Evolutionary conservation across 2,888 invertebrate species (phyloP), one percentile per base, ranked within the genome.

Genomic region (Dolomedes plantarius): DNA sequence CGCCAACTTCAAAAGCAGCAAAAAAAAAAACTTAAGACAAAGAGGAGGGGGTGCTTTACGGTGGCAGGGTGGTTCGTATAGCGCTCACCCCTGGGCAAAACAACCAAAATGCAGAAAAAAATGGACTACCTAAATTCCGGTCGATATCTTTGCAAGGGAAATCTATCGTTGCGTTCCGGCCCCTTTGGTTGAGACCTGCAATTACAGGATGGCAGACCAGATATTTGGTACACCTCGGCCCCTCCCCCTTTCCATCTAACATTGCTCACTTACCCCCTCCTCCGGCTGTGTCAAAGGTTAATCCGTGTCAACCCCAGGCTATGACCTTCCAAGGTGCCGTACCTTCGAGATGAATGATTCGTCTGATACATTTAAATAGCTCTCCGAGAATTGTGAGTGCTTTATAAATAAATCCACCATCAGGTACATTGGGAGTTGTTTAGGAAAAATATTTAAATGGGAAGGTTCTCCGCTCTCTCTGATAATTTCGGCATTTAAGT

Each of bases 211-310:
- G 77, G 73, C 83, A 77, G 71, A 31, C 67, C 72, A 68, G 77
- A 56, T 77, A 73, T 68, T 77, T 77, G 83, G 83, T 85, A 76
- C 83, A 85, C 83, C 83, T 85, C 83, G 77, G 46, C 77, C 36
- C 83, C 83, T 77, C 83, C 83, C 62, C 83, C 71, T 77, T 77
- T 73, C 67, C 67, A 67, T 67, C 32, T 16, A 67, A 31, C 32
- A 36, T 19, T 32, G 5, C 16, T 32, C 23, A 32, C 19, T 27
- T 23, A 13, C 29, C 50, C 62, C 41, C 64, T 64, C 64, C 72
- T 19, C 29, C 31, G 68, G 29, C 36, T 19, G 64, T 77, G 41
- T 85, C 83, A 19, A 56, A 62, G 83, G 83, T 76, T 85, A 85
- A 85, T 85, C 83, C 83, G 77, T 78, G 83, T 85, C 83, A 73